Evolutionary conservation across 2,888 invertebrate species (phyloP).

Genomic region (Chrysolina oricalcia): DNA sequence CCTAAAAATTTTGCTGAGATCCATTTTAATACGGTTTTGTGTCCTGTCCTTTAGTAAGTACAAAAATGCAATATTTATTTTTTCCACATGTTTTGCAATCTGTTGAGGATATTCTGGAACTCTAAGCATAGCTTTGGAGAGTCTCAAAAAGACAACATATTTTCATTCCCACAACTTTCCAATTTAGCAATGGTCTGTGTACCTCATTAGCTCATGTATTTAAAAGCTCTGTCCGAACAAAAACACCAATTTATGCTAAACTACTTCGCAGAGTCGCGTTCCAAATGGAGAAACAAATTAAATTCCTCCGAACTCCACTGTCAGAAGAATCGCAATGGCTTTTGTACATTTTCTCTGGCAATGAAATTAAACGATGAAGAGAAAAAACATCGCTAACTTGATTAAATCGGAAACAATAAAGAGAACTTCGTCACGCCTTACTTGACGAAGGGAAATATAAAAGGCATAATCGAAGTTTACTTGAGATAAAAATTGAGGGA

Average conservation of each 20-base stretch:
- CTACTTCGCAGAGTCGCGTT: slow-evolving; percentile 40
- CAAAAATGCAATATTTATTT: too few relatives aligned
- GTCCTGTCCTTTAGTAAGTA: too few relatives aligned
- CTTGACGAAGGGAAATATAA: slow-evolving; percentile 38
- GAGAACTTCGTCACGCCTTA: slow-evolving; percentile 61
- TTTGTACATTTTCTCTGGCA: slow-evolving; percentile 57
- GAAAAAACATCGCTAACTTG: slow-evolving; percentile 62
- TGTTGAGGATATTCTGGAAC: too few relatives aligned
- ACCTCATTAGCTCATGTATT: slow-evolving; percentile 24
- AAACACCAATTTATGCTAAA: slow-evolving; percentile 47
- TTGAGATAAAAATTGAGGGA: slow-evolving; percentile 24
- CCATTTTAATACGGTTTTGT: too few relatives aligned
- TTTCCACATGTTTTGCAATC: too few relatives aligned
- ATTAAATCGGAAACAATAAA: slow-evolving; percentile 67
- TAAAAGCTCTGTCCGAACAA: slow-evolving; percentile 26
- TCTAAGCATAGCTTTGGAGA: too few relatives aligned
- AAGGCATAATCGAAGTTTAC: slow-evolving; percentile 27
- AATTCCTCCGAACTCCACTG: slow-evolving; percentile 45
- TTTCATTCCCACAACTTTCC: not conserved
- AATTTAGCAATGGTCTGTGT: not conserved
- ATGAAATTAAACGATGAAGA: slow-evolving; percentile 59
- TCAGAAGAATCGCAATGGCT: slow-evolving; percentile 44
- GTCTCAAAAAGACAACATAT: too few relatives aligned
- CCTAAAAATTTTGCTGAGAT: too few relatives aligned
- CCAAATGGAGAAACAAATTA: slow-evolving; percentile 46